Base-by-base conservation (phyloP, 2,888 invertebrate species). In the Eupithecia vulgata region DNA sequence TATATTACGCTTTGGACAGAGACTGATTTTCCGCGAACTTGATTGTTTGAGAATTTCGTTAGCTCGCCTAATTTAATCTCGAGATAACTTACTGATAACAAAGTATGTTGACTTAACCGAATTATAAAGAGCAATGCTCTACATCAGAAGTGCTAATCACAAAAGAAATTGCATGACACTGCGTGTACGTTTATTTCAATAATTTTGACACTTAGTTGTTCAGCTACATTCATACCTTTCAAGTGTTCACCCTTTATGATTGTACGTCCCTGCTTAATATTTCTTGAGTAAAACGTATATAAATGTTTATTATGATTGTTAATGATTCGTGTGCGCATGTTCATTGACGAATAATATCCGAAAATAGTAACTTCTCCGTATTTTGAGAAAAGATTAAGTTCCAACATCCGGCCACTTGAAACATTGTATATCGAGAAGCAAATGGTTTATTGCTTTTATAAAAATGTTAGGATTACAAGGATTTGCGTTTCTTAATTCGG, bases 71-170 rank as follows among this genome's bases (percentile, higher is more conserved):
- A 76, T 76, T 66, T 74, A 80, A 78, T 81, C 76, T 79, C 68
- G 68, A 80, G 84, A 87, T 85, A 86, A 80, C 80, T 82, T 37
- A 40, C 65, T 25, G 80, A 76, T 76, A 69, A 61, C 72, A 73
- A 72, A 68, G 71, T 88, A 85, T 89, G 87, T 92, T 91, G 85
- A 87, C 84, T 80, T 91, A 85, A 90, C 91, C 91, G 88, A 89
- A 89, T 84, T 87, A 80, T 81, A 85, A 85, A 79, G 90, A 88
- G 85, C 89, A 90, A 88, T 81, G 90, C 87, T 76, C 88, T 13
- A 40, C 65, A 37, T 12, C 40, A 21, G n/a, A 21, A 6, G n/a
- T 64, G 15, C 3, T 62, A 1, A 35, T 35, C 62, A 35, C 62
- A 64, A 37, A 64, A 64, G 8, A 64, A 64, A 65, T 25, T 37